phyloP scores from a whole-genome alignment of 2,888 invertebrate genomes.

The Dilophus febrilis region DNA sequence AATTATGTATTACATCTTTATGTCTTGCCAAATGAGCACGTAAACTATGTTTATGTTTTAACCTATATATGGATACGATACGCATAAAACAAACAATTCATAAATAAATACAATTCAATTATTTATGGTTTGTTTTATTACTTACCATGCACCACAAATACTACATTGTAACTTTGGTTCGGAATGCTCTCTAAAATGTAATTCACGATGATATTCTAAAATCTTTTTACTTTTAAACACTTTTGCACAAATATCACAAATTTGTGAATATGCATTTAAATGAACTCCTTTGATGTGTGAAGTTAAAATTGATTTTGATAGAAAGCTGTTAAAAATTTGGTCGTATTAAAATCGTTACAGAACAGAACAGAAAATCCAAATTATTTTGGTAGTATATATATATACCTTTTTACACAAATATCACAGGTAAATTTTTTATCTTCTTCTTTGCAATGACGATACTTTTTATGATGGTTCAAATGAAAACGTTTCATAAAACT shows the following conservation, averaged over 20 bases:
- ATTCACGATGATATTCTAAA: constrained; percentile 23
- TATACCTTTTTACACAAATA: constrained; percentile 17
- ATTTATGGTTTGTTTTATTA: too few relatives aligned
- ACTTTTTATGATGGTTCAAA: constrained; percentile 20
- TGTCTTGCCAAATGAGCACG: background rate
- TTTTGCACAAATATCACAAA: constrained; percentile 5
- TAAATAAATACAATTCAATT: too few relatives aligned
- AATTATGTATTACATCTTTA: background rate
- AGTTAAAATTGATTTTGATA: background rate
- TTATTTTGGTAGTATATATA: too few relatives aligned
- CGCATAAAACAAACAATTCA: too few relatives aligned
- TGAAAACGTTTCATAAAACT: constrained; percentile 25
- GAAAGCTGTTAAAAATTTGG: background rate
- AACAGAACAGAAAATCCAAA: constrained; percentile 3
- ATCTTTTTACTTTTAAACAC: constrained; percentile 11
- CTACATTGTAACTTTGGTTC: constrained; percentile 24
- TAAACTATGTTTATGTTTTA: background rate
- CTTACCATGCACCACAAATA: constrained; percentile 25
- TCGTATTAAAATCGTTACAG: too few relatives aligned
- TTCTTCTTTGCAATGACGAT: background rate
- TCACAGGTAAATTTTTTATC: constrained; percentile 16
- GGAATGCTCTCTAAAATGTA: constrained; percentile 19
- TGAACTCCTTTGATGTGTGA: constrained; percentile 2
- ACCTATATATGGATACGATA: too few relatives aligned
- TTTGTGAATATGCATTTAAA: background rate